phyloP scores from a whole-genome alignment of 2,797 vertebrate species.

The Euphonia xanthogaster region DNA sequence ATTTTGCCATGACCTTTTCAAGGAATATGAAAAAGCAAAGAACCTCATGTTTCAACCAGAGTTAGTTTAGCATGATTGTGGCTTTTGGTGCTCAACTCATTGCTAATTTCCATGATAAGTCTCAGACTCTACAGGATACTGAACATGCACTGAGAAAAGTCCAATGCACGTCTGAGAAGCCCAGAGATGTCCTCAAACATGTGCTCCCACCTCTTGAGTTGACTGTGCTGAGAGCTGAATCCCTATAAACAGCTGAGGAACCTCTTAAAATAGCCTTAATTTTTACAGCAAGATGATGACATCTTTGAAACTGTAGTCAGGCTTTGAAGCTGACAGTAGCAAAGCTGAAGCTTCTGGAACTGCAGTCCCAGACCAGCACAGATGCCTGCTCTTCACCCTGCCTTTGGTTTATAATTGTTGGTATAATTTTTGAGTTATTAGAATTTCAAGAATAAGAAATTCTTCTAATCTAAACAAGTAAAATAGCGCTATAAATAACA shows the following conservation, averaged over 20 bases:
- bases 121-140: background rate
- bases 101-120: background rate
- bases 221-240: slow-evolving; percentile 4
- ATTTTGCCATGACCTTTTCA: background rate
- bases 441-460: slow-evolving; percentile 48
- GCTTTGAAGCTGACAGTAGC: slow-evolving; percentile 57
- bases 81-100: background rate
- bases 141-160: background rate
- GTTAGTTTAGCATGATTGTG: background rate
- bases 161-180: fast-evolving
- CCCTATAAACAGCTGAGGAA: background rate
- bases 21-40: background rate
- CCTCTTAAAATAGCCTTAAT: slow-evolving; percentile 42
- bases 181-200: background rate
- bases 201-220: background rate
- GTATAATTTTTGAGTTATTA: slow-evolving; percentile 47
- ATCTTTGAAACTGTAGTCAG: slow-evolving; percentile 43
- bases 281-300: slow-evolving; percentile 52
- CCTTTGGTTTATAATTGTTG: background rate
- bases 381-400: background rate
- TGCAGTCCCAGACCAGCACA: background rate
- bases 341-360: slow-evolving; percentile 45
- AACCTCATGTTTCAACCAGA: background rate
- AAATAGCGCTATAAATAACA: slow-evolving; percentile 58
- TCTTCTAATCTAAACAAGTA: slow-evolving; percentile 50